phyloP scores from a whole-genome alignment of 2,797 vertebrate genomes.

The Lepidocolaptes lacrymiger region DNA sequence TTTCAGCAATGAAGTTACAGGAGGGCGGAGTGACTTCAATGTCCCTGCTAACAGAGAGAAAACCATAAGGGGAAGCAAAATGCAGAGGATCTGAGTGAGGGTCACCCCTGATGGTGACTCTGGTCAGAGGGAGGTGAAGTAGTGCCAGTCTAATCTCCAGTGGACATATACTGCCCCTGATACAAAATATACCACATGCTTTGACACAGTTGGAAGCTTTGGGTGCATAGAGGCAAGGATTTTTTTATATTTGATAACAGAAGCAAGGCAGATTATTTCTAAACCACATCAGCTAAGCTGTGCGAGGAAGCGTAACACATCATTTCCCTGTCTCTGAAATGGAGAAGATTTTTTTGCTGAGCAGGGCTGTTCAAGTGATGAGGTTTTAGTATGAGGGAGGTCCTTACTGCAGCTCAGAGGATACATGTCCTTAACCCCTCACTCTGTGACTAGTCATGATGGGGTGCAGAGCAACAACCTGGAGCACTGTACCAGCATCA shows the following conservation, averaged over 20 bases:
- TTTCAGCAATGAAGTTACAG: background rate
- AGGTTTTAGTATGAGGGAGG: background rate
- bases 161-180: background rate
- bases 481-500: background rate
- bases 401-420: background rate
- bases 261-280: conserved; percentile 12
- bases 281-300: background rate
- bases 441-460: fast-evolving
- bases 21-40: background rate
- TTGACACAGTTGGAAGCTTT: background rate
- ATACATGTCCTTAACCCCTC: background rate
- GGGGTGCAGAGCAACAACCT: background rate
- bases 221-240: background rate
- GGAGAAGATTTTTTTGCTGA: background rate
- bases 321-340: conserved; percentile 16
- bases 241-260: background rate
- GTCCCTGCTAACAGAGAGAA: background rate
- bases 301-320: background rate
- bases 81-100: background rate
- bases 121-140: background rate
- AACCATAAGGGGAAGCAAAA: background rate
- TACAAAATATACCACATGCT: background rate
- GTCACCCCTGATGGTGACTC: background rate
- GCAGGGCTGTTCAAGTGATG: background rate
- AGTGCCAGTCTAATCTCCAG: background rate